Conservation (phyloP, 2,888 invertebrate species). For the Eretmocerus hayati region DNA sequence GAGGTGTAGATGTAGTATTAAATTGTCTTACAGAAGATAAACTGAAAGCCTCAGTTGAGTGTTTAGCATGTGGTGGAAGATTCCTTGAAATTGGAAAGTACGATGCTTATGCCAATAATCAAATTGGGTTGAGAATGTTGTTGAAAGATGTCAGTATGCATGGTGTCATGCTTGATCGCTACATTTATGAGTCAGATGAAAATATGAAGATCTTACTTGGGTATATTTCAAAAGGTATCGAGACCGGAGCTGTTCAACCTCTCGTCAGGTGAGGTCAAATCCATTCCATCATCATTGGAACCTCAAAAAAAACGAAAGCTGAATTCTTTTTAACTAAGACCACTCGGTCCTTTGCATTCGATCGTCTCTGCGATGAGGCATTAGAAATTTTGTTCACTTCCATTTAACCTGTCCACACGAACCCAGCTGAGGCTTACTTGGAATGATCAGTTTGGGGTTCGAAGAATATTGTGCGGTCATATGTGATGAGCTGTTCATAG, state of each 20-base stretch:
- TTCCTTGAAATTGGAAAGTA: conserved; percentile 85
- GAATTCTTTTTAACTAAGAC: no score
- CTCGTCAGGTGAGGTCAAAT: conserved; percentile 41
- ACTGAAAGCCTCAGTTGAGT: conserved; percentile 62
- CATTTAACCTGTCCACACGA: no score
- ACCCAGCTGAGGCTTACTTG: no score
- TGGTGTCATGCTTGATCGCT: conserved; percentile 68
- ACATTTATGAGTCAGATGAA: conserved; percentile 51
- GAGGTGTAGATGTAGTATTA: conserved; percentile 84
- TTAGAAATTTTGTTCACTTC: background rate
- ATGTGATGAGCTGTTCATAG: no score
- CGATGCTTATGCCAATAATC: conserved; percentile 64
- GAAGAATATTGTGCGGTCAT: no score
- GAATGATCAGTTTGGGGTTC: no score
- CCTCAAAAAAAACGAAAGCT: no score
- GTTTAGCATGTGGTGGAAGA: conserved; percentile 56
- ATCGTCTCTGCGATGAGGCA: no score
- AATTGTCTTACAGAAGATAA: conserved; percentile 93
- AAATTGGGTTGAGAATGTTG: conserved; percentile 60
- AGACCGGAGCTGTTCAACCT: conserved; percentile 62
- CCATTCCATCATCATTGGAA: no score
- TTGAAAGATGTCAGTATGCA: conserved; percentile 68
- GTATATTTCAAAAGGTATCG: conserved; percentile 58
- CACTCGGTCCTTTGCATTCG: no score
- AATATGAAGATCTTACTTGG: conserved; percentile 52